Conservation (phyloP, 1,140 invertebrate species). For the Prorops nasuta region DNA sequence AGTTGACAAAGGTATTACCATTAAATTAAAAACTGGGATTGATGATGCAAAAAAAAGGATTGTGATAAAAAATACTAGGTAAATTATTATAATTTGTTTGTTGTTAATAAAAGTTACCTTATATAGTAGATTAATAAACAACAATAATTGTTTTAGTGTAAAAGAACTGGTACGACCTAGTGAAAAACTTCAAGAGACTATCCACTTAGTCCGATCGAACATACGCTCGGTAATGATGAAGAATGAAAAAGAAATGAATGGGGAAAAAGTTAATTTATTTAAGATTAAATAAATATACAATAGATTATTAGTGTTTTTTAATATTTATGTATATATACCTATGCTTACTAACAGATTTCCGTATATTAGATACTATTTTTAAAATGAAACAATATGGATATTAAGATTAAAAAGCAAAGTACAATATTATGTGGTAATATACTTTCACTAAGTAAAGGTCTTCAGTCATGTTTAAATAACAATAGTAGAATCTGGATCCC, state of each 20-base stretch:
- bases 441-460: not conserved
- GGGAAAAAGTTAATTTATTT: constrained; percentile 18
- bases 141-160: constrained; percentile 31
- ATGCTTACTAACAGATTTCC: no score
- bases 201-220: constrained; percentile 34
- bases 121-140: not conserved
- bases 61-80: constrained; percentile 41
- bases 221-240: constrained; percentile 40
- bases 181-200: constrained; percentile 36
- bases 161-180: constrained; percentile 37
- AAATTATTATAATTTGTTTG: constrained; percentile 9
- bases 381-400: no score
- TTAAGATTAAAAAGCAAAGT: not conserved
- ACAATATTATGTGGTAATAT: constrained; percentile 1
- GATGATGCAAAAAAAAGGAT: constrained; percentile 35
- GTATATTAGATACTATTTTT: no score
- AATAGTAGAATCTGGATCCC: constrained; percentile 44
- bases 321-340: no score
- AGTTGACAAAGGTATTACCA: constrained; percentile 34
- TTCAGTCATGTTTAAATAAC: constrained; percentile 39
- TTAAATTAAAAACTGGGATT: constrained; percentile 33
- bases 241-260: constrained; percentile 11
- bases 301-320: no score
- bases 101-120: no score
- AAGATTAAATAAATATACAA: constrained; percentile 14